Evolutionary conservation across 1,140 invertebrate species (phyloP).

Genomic region (Agrilus planipennis): DNA sequence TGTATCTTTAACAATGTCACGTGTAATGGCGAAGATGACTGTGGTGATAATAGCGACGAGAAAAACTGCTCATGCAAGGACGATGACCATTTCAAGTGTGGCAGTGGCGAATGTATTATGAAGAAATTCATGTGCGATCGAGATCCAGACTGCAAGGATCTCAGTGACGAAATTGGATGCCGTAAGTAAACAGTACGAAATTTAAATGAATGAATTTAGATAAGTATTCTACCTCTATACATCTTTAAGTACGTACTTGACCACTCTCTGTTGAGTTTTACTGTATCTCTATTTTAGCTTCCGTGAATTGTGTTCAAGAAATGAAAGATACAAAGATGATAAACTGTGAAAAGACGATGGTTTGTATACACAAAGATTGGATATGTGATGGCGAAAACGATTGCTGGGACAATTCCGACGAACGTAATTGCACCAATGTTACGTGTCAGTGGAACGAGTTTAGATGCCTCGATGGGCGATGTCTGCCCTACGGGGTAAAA

Average conservation of each 20-base stretch:
- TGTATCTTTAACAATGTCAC: conserved; percentile 43
- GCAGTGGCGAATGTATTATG: conserved; percentile 51
- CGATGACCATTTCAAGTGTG: conserved; percentile 40
- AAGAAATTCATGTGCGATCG: conserved; percentile 51
- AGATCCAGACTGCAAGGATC: conserved; percentile 49
- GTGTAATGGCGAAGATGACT: conserved; percentile 41
- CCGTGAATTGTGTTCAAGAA: conserved; percentile 5
- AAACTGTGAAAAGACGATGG: conserved; percentile 48
- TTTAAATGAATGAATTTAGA: conserved; percentile 20
- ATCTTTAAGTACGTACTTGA: neutral
- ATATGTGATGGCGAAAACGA: conserved; percentile 70
- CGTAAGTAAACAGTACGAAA: conserved; percentile 12
- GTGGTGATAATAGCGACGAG: conserved; percentile 55
- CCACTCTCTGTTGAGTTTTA: neutral
- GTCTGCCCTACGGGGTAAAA: conserved; percentile 43
- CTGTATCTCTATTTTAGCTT: no score
- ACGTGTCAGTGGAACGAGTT: conserved; percentile 29
- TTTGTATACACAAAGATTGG: conserved; percentile 46
- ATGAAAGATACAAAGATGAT: conserved; percentile 18
- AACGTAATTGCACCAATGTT: conserved; percentile 43
- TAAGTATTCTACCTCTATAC: no score
- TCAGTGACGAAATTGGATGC: conserved; percentile 58
- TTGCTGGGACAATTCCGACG: conserved; percentile 77
- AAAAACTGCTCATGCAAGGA: conserved; percentile 38
- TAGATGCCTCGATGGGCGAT: conserved; percentile 44